Evolutionary conservation across 2,797 vertebrate species (phyloP).

Genomic region (Melanotaenia maccullochi): DNA sequence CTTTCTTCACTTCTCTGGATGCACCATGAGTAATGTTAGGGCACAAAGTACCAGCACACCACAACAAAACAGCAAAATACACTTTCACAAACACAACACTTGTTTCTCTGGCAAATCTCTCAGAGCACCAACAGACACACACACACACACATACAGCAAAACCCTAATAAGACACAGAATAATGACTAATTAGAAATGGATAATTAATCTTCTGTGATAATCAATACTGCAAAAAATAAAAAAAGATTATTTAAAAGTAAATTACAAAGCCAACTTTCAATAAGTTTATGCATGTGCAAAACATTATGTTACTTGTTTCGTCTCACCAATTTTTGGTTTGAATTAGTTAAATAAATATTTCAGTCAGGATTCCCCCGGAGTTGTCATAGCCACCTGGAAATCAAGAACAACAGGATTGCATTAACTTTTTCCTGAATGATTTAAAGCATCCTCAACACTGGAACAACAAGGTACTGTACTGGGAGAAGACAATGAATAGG

Average conservation of each 20-base stretch:
- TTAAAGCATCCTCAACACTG: slow-evolving; percentile 22
- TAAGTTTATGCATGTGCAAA: slow-evolving; percentile 16
- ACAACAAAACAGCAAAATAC: slow-evolving; percentile 51
- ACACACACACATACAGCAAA: slow-evolving; percentile 2
- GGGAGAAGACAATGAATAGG: slow-evolving; percentile 21
- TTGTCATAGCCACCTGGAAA: slow-evolving; percentile 24
- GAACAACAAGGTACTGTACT: slow-evolving; percentile 22
- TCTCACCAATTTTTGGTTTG: slow-evolving; percentile 1
- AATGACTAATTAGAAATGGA: slow-evolving; percentile 15
- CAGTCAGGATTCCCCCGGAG: slow-evolving; percentile 7
- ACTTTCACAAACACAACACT: slow-evolving; percentile 31
- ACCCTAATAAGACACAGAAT: not conserved
- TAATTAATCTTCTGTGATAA: slow-evolving; percentile 13
- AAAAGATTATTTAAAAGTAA: not conserved
- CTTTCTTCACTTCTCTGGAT: slow-evolving; percentile 71
- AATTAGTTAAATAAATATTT: slow-evolving; percentile 39
- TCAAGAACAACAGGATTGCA: slow-evolving; percentile 21
- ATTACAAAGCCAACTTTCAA: slow-evolving; percentile 14
- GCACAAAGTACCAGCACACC: slow-evolving; percentile 48
- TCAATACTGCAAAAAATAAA: slow-evolving; percentile 15
- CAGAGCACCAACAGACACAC: slow-evolving; percentile 13
- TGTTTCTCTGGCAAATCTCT: slow-evolving; percentile 28
- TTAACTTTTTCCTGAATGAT: slow-evolving; percentile 15
- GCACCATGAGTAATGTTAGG: slow-evolving; percentile 67
- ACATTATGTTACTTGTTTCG: not conserved